Conservation (phyloP, 1,140 invertebrate species). For the Gonatopus flavifemur region DNA sequence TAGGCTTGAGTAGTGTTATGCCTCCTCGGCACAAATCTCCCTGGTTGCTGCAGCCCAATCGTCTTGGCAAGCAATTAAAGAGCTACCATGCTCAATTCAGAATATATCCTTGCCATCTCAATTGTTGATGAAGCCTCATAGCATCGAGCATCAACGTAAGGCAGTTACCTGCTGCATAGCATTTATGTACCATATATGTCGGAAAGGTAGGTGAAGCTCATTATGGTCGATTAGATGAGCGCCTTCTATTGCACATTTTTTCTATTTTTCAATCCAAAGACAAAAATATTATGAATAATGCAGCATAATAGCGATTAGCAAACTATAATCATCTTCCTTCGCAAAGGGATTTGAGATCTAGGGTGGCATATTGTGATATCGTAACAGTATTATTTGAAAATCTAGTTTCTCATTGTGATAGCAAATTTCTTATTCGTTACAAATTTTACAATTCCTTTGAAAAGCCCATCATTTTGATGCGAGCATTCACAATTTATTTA, state of each 20-base stretch:
- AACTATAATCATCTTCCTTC: too few species aligned
- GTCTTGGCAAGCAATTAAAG: slow-evolving; percentile 48
- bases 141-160: slow-evolving; percentile 48
- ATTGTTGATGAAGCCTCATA: slow-evolving; percentile 55
- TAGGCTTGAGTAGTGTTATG: slow-evolving; percentile 56
- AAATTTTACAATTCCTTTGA: too few species aligned
- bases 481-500: too few species aligned
- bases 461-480: too few species aligned
- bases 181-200: slow-evolving; percentile 59
- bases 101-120: slow-evolving; percentile 49
- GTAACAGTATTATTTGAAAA: too few species aligned
- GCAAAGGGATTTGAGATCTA: too few species aligned
- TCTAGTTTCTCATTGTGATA: too few species aligned
- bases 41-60: slow-evolving; percentile 46
- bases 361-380: too few species aligned
- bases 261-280: slow-evolving; percentile 47
- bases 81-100: slow-evolving; percentile 51
- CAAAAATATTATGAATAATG: too few species aligned
- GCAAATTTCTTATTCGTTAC: too few species aligned
- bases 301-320: too few species aligned
- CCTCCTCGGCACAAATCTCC: slow-evolving; percentile 44
- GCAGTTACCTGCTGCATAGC: slow-evolving; percentile 56
- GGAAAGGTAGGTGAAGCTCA: slow-evolving; percentile 49
- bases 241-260: slow-evolving; percentile 20
- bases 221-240: slow-evolving; percentile 29